Base-by-base conservation (phyloP, 2,113 vertebrate genomes). In the Nothoprocta pentlandii region DNA sequence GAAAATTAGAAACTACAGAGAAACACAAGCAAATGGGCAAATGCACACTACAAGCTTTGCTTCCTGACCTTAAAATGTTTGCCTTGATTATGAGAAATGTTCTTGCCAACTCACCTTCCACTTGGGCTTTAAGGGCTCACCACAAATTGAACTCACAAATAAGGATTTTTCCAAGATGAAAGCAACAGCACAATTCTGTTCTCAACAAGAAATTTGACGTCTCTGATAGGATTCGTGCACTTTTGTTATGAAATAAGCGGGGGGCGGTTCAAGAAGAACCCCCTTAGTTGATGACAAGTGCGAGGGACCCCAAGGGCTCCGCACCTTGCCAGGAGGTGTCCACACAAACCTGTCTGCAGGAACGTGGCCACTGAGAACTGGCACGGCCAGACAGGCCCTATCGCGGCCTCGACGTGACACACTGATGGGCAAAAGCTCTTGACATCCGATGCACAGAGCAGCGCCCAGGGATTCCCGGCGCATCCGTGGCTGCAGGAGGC, bases 361-460 rank as follows among this genome's bases (percentile, higher is more conserved):
- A 32, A 58, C 17, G 28, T 30, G 16, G 28, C 54, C 54, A 30
- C 16, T 15, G 10, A 17, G 30, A 32, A 32, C 28, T 26, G 30
- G 16, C 54, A 32, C 16, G 30, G 54, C 54, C 54, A 30, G 26
- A 10, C 14, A 32, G 32, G 16, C 10, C 54, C 30, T 26, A 3
- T 17, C 28, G 10, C 10, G 28, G 16, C 17, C 28, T 58, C 32
- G 14, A 54, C 7, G 13, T 6, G 30, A 58, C 28, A 17, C 2
- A 19, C 10, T 17, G 30, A 30, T 3, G 25, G 54, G 54, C 46
- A 51, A 46, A 71, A 75, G 30, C 26, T 53, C 83, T 46, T 51
- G 51, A 71, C 16, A n/a, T 3, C 5, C 0, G 0, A 79, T 32
- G 84, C 39, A 32, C 26, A 76, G 44, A 0, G 0, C 30, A n/a